Evolutionary conservation across 2,113 vertebrate species (phyloP).

Genomic region (Gorsachius goisagi): DNA sequence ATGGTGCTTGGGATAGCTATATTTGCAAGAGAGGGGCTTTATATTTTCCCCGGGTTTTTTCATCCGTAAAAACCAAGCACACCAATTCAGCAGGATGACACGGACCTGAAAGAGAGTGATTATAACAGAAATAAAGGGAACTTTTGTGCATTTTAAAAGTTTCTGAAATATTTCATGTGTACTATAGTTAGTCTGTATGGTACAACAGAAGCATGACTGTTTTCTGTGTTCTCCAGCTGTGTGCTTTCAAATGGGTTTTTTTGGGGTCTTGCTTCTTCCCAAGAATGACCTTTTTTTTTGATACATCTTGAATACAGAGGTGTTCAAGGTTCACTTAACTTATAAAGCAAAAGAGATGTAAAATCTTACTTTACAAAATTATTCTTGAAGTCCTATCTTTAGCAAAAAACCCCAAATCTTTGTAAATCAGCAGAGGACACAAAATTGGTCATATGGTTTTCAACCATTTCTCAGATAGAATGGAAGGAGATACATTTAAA

Average conservation of each 20-base stretch:
- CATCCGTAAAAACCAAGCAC: conserved; percentile 90
- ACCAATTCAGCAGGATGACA: conserved; percentile 86
- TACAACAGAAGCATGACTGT: background rate
- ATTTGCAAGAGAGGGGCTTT: conserved; percentile 75
- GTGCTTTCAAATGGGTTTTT: background rate
- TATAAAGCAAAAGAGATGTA: background rate
- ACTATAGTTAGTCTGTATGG: background rate
- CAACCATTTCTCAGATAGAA: background rate
- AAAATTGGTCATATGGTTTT: background rate
- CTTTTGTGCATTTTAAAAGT: background rate
- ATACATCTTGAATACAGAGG: background rate
- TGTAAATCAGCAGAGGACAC: background rate
- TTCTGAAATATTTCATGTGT: background rate
- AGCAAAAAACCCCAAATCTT: background rate
- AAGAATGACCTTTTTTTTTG: background rate
- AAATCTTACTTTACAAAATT: background rate
- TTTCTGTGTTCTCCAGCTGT: background rate
- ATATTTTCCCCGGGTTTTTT: conserved; percentile 85
- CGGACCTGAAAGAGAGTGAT: conserved; percentile 51
- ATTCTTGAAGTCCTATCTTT: background rate
- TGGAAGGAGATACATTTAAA: background rate
- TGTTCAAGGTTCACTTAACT: background rate
- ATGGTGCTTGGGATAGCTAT: conserved; percentile 71
- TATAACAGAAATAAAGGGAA: background rate
- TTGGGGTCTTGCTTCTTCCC: background rate